Evolutionary conservation across 1,140 invertebrate species (phyloP).

Genomic region (Coelopa frigida): DNA sequence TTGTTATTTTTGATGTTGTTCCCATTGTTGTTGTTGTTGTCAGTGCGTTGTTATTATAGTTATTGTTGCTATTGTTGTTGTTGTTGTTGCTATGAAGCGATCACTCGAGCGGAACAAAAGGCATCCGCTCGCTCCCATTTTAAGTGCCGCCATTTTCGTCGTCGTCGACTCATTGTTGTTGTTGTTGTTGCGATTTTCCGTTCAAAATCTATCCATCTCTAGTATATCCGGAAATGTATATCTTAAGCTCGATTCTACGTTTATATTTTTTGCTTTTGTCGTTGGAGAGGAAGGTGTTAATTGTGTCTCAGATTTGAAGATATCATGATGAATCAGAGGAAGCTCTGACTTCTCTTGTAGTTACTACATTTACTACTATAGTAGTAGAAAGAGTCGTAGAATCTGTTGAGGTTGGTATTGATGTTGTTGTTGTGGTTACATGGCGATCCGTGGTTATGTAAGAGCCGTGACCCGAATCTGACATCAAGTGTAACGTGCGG

Average conservation of each 20-base stretch:
- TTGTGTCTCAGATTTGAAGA: too few relatives aligned
- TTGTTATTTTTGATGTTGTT: too few relatives aligned
- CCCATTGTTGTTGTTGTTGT: too few relatives aligned
- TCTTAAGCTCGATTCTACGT: background rate
- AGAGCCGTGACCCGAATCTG: constrained; percentile 17
- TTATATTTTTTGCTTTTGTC: background rate
- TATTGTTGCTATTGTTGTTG: background rate
- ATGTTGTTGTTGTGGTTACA: background rate
- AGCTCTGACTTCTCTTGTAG: too few relatives aligned
- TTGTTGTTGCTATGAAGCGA: constrained; percentile 15
- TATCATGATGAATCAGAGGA: too few relatives aligned
- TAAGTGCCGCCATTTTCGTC: constrained; percentile 8
- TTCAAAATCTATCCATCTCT: background rate
- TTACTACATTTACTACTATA: too few relatives aligned
- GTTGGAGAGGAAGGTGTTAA: background rate
- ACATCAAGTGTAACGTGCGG: constrained; percentile 15
- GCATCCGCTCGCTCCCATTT: constrained; percentile 17
- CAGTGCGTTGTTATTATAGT: too few relatives aligned
- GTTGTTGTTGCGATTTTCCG: background rate
- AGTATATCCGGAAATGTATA: background rate
- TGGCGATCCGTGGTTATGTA: constrained; percentile 1
- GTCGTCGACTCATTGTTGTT: background rate
- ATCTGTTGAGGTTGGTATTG: constrained; percentile 3
- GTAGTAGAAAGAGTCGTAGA: too few relatives aligned
- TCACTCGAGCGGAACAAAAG: constrained; percentile 35